phyloP scores from a whole-genome alignment of 2,797 vertebrate species.

The Cottoperca gobio region DNA sequence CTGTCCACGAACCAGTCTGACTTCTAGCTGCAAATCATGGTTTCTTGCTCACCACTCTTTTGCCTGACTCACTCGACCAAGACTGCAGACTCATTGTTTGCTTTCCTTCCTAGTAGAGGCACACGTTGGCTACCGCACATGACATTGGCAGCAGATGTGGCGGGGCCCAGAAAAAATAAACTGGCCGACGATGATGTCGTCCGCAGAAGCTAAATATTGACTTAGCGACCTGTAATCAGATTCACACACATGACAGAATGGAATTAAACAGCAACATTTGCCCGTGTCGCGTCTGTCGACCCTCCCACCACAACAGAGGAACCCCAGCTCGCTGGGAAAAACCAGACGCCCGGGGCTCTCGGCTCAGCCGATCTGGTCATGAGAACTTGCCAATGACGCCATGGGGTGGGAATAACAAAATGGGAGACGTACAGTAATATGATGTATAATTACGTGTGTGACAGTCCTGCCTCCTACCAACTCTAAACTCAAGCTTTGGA shows the following conservation, averaged over 20 bases:
- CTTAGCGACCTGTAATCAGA: conserved; percentile 89
- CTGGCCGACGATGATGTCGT: conserved; percentile 77
- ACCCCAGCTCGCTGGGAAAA: conserved; percentile 65
- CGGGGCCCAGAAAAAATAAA: conserved; percentile 83
- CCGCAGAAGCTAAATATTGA: conserved; percentile 89
- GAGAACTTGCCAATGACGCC: conserved; percentile 67
- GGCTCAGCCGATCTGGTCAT: conserved; percentile 77
- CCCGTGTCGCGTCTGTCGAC: conserved; percentile 69
- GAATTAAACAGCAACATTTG: conserved; percentile 87
- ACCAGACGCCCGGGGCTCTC: conserved; percentile 59
- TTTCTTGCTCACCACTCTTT: conserved; percentile 45
- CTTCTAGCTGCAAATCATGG: conserved; percentile 59
- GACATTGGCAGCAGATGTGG: conserved; percentile 84
- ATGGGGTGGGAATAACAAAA: conserved; percentile 74
- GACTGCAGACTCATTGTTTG: conserved; percentile 77
- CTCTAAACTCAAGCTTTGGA: conserved; percentile 43
- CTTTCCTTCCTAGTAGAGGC: conserved; percentile 74
- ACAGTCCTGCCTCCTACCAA: conserved; percentile 48
- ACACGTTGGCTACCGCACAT: conserved; percentile 74
- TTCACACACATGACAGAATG: conserved; percentile 86
- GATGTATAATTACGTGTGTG: conserved; percentile 70
- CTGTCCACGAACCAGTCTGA: conserved; percentile 32
- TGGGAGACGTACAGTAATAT: conserved; percentile 63
- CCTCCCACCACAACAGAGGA: conserved; percentile 82
- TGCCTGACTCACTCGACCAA: conserved; percentile 61